Evolutionary conservation across 2,888 invertebrate genomes (phyloP).

Genomic region (Heliconius erato): DNA sequence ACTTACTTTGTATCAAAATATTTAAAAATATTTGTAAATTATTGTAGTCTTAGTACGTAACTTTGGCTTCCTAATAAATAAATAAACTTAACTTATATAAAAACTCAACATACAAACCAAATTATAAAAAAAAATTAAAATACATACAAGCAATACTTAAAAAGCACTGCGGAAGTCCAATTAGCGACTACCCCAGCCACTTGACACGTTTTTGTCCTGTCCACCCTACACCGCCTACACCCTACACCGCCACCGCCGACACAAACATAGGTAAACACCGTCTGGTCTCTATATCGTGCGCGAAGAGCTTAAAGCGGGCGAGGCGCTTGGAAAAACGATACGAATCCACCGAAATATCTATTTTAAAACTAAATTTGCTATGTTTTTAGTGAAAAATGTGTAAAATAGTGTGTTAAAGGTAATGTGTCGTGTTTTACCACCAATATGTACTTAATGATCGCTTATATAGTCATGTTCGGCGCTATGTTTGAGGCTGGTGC

Average conservation of each 20-base stretch:
- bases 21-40: too few relatives aligned
- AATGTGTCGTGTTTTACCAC: slow-evolving; percentile 63
- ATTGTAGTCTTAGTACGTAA: too few relatives aligned
- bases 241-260: slow-evolving; percentile 23
- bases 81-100: too few relatives aligned
- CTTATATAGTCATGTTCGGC: slow-evolving; percentile 71
- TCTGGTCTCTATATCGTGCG: slow-evolving; percentile 42
- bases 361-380: slow-evolving; percentile 70
- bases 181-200: slow-evolving; percentile 28
- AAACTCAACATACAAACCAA: too few relatives aligned
- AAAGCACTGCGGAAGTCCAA: slow-evolving; percentile 31
- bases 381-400: slow-evolving; percentile 72
- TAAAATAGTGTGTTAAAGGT: slow-evolving; percentile 44
- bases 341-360: slow-evolving; percentile 61
- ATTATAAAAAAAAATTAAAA: not conserved
- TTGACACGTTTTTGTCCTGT: slow-evolving; percentile 37
- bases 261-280: slow-evolving; percentile 32
- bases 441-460: slow-evolving; percentile 71
- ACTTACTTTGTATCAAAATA: too few relatives aligned
- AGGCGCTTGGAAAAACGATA: slow-evolving; percentile 70
- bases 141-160: not conserved
- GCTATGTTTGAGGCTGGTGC: slow-evolving; percentile 70
- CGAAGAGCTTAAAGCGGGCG: slow-evolving; percentile 59
- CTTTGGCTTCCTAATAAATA: too few relatives aligned
- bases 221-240: slow-evolving; percentile 8